A percentile compares a stretch with the other conserved stretches of the same genome.
Conservation (phyloP, 2,888 invertebrate genomes). For the Neoascia interrupta region DNA sequence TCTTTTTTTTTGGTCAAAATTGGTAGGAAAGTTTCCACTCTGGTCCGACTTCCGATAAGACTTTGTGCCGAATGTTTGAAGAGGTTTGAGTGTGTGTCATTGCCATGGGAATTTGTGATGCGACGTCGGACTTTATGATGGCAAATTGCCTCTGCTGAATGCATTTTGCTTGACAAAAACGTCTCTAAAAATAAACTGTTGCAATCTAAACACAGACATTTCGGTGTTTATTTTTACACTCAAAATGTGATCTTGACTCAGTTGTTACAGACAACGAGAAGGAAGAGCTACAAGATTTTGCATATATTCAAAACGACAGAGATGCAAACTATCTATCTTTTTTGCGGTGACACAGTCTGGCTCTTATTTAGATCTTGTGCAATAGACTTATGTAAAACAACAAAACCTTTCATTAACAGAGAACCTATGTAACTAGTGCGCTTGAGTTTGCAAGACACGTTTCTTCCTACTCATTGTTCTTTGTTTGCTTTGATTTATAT, state of each 20-base stretch:
- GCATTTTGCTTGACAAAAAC: neutral
- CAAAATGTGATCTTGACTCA: constrained; percentile 63
- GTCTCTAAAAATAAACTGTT: constrained; percentile 13
- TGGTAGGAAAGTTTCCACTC: constrained; percentile 16
- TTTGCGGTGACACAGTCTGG: constrained; percentile 8
- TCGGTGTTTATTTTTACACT: constrained; percentile 48
- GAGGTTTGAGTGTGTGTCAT: neutral
- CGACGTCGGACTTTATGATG: neutral
- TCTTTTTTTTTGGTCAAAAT: neutral
- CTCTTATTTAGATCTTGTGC: constrained; percentile 20
- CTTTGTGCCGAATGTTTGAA: neutral
- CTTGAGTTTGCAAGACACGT: neutral
- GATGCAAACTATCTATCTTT: neutral
- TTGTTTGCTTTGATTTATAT: too few species aligned
- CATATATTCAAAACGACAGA: constrained; percentile 10
- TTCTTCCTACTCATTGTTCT: neutral
- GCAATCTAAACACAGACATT: constrained; percentile 25
- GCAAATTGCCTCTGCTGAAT: neutral
- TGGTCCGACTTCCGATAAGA: constrained; percentile 3
- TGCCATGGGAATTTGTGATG: constrained; percentile 1
- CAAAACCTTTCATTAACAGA: neutral
- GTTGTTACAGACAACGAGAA: too few species aligned
- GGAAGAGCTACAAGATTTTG: constrained; percentile 7
- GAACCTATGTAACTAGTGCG: neutral
- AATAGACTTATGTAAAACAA: neutral